Conservation (phyloP, 1,140 invertebrate species). For the Drosophila lowei region DNA sequence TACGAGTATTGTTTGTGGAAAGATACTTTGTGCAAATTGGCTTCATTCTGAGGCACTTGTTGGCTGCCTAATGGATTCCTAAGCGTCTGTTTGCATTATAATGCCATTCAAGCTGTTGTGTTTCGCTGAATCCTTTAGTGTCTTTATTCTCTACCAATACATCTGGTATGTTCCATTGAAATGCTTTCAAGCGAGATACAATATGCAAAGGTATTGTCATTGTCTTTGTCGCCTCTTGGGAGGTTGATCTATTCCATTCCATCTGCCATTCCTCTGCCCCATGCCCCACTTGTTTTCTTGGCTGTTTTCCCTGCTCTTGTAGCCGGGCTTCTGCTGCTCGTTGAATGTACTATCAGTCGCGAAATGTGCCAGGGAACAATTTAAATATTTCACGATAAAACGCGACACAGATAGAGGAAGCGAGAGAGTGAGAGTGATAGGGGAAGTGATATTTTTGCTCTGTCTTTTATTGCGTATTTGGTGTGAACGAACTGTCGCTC, state of each 20-base stretch:
- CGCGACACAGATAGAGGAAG: constrained; percentile 2
- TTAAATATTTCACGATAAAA: constrained; percentile 79
- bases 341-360: constrained; percentile 73
- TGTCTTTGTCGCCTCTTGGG: constrained; percentile 5
- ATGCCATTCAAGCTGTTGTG: too few relatives aligned
- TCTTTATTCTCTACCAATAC: too few relatives aligned
- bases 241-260: constrained; percentile 19
- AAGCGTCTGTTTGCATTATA: too few relatives aligned
- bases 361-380: constrained; percentile 55
- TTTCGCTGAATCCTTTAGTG: too few relatives aligned
- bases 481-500: constrained; percentile 77
- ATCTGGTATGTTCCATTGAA: not conserved
- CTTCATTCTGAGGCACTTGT: too few relatives aligned
- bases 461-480: constrained; percentile 47
- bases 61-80: too few relatives aligned
- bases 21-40: too few relatives aligned
- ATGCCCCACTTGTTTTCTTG: constrained; percentile 52
- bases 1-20: too few relatives aligned
- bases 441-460: constrained; percentile 32
- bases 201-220: constrained; percentile 19
- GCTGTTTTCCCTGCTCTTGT: constrained; percentile 52
- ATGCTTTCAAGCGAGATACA: constrained; percentile 13
- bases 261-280: constrained; percentile 3
- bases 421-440: constrained; percentile 22
- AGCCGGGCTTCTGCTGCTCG: constrained; percentile 11